Base-by-base conservation (phyloP, 2,888 invertebrate species). In the Nasonia oneida region DNA sequence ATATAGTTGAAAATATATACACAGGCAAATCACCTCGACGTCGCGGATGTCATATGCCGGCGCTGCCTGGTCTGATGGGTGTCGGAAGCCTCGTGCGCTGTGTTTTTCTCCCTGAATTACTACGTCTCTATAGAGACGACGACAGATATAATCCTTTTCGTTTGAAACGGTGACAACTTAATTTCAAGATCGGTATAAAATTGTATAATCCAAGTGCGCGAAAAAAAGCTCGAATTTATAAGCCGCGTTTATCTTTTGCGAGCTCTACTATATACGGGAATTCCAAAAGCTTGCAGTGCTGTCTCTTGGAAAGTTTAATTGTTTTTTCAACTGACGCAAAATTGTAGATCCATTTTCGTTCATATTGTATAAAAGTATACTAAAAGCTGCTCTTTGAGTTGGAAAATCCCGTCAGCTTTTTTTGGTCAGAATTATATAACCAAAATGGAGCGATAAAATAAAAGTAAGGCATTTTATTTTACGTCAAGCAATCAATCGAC, bases 21-120 rank as follows among this genome's bases (percentile, higher is more conserved):
- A 37, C 23, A 89, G 86, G 86, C 88, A 50, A 81, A 81, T 85
- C 86, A 87, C 88, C 89, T 88, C 86, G 87, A 87, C 84, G 81
- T 83, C 82, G 57, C 87, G 88, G 85, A 88, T 89, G 89, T 89
- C 88, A 90, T 87, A 89, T 88, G 86, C 87, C 87, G 83, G 8
- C 57, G 23, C 18, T 47, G 47, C 70, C 76, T 80, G 86, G 86
- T 42, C 53, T 29, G 29, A 29, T 29, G 29, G 29, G 29, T 29
- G 86, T 64, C 53, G 74, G 71, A 70, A 84, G 70, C 77, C 53
- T 79, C 64, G 75, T 57, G n/a, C 5, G 37, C 37, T 3, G 37
- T 18, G 53, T 8, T 6, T 61, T 6, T 61, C 53, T 61, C 57
- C 23, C 6, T 14, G 80, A 29, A 81, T 84, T 77, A 53, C 73